Evolutionary conservation across 2,113 vertebrate species (phyloP).

Genomic region (Semicossyphus pulcher): DNA sequence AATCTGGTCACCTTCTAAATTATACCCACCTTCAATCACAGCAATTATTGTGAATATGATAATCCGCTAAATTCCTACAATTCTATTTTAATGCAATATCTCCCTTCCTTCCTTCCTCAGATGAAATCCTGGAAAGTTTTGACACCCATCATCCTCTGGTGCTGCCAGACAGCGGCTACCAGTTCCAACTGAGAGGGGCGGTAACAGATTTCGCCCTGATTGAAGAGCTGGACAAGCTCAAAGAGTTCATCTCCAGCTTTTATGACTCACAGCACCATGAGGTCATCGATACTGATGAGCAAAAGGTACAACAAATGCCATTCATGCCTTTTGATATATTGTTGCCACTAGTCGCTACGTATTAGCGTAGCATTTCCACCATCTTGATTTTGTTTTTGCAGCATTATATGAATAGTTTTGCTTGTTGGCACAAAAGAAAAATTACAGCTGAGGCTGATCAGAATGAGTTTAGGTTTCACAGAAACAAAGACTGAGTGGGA

Average conservation of each 20-base stretch:
- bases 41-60: too few species aligned
- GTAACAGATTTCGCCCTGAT: conserved; percentile 63
- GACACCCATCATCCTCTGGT: conserved; percentile 84
- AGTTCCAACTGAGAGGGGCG: conserved; percentile 63
- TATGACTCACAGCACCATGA: background rate
- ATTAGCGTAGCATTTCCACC: too few species aligned
- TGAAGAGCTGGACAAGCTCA: conserved; percentile 68
- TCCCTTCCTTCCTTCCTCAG: conserved; percentile 53
- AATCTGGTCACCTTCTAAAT: background rate
- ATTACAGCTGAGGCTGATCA: too few species aligned
- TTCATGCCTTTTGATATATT: too few species aligned
- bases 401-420: too few species aligned
- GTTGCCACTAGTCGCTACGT: too few species aligned
- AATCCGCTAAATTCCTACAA: too few species aligned
- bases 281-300: background rate
- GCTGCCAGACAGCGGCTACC: conserved; percentile 77
- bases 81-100: background rate
- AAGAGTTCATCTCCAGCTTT: conserved; percentile 48
- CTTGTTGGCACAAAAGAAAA: too few species aligned
- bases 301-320: conserved; percentile 57
- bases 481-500: too few species aligned
- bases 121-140: conserved; percentile 83
- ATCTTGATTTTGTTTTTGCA: too few species aligned
- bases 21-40: too few species aligned
- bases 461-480: too few species aligned